Base-by-base conservation (phyloP, 2,113 vertebrate genomes). In the Platysteira castanea region DNA sequence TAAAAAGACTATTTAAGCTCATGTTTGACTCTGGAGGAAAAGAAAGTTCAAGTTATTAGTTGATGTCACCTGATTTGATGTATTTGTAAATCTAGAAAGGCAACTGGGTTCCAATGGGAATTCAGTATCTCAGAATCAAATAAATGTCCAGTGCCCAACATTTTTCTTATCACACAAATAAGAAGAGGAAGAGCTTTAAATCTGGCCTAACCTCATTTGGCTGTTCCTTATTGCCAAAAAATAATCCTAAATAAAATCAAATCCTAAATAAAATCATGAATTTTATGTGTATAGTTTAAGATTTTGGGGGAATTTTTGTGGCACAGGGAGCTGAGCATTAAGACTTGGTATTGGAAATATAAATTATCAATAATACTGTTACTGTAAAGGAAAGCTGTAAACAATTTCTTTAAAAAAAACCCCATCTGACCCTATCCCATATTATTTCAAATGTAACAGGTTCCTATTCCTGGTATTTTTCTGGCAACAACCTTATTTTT, bases 221-320 rank as follows among this genome's bases (percentile, higher is more conserved):
- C 21, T 64, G 13, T 1, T 80, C 26, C 35, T 64, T 35, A 20
- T 5, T 42, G 31, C 6, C 17, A 27, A 35, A 31, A 46, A 71
- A 16, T 11, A 56, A 20, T 33, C 37, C 50, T 33, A 11, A 73
- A 31, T n/a, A 10, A 56, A 56, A 13, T 11, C 5, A 73, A 64
- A 35, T 31, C 31, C 21, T 10, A 22, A 49, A 11, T 26, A 4
- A 31, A 71, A n/a, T 17, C 0, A 5, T 2, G 26, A 22, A 14
- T 22, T 71, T 30, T 5, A 3, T 7, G n/a, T 17, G 23, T 1
- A 4, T 1, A 22, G 30, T 64, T 79, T 3, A 22, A 50, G 6
- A 65, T 50, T 42, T 56, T 9, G 4, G 26, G 4, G 44, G 10
- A 41, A 2, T 23, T 80, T 71, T 64, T 42, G 41, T 64, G 30